A percentile compares a stretch with the other conserved stretches of the same genome.
Evolutionary conservation across 2,797 vertebrate genomes (phyloP).

Genomic region (Phrynocephalus vlangalii): DNA sequence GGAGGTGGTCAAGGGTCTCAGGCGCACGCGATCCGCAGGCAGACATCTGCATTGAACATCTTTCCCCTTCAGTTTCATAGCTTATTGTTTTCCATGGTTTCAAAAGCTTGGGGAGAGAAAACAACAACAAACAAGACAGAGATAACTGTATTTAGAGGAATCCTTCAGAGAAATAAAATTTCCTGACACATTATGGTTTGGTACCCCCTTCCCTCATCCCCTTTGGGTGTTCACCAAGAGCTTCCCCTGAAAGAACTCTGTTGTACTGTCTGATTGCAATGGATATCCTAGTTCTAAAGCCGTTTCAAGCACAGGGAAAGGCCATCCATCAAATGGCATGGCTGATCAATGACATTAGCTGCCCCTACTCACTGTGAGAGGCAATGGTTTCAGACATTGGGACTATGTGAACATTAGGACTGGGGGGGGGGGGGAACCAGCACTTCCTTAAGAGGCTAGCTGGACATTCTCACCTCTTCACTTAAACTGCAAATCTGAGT

Average conservation of each 20-base stretch:
- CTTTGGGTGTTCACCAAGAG: neutral
- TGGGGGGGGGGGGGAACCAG: neutral
- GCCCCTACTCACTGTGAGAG: neutral
- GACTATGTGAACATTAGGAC: neutral
- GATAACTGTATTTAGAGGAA: conserved; percentile 20
- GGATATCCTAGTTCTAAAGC: neutral
- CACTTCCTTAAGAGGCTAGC: neutral
- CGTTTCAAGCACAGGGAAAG: neutral
- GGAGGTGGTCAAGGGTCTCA: conserved; percentile 61
- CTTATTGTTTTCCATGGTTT: conserved; percentile 74
- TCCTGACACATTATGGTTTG: neutral
- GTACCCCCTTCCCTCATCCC: neutral
- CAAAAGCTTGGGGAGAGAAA: conserved; percentile 73
- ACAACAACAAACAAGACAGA: neutral
- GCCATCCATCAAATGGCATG: neutral
- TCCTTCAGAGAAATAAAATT: neutral
- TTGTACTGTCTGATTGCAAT: neutral
- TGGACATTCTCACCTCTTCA: neutral
- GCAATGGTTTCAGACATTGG: neutral
- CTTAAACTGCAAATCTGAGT: neutral
- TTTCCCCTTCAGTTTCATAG: conserved; percentile 39
- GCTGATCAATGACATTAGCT: neutral
- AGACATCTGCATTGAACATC: conserved; percentile 38
- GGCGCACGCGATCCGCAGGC: conserved; percentile 21
- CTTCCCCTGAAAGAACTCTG: neutral